Evolutionary conservation across 2,797 vertebrate genomes (phyloP).

Genomic region (Darevskia nairensis): DNA sequence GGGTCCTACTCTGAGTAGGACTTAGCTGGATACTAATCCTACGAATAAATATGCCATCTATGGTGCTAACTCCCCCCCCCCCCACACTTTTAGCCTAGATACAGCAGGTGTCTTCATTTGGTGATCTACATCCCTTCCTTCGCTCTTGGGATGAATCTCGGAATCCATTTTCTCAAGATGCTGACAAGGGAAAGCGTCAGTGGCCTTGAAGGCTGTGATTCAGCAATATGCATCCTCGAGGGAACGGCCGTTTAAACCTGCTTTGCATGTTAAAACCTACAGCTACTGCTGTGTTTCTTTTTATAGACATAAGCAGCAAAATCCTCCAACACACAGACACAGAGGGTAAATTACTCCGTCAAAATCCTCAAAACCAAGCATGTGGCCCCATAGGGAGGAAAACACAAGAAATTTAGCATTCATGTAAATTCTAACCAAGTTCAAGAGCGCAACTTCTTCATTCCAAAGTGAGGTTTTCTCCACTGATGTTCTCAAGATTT

Average conservation of each 20-base stretch:
- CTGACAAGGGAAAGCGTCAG: not conserved
- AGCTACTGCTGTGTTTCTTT: slow-evolving; percentile 40
- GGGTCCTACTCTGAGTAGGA: too few species aligned
- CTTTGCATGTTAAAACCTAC: not conserved
- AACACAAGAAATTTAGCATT: not conserved
- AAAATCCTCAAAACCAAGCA: not conserved
- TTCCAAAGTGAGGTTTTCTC: not conserved
- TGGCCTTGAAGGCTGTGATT: slow-evolving; percentile 2
- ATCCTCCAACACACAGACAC: not conserved
- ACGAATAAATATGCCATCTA: too few species aligned
- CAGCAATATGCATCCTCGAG: slow-evolving; percentile 9
- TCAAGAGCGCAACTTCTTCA: slow-evolving; percentile 17
- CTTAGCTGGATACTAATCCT: too few species aligned
- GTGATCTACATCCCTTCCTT: not conserved
- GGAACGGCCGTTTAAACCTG: not conserved
- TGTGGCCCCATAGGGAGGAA: not conserved
- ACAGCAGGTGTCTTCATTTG: not conserved
- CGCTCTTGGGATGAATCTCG: not conserved
- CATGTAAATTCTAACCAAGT: not conserved
- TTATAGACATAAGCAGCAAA: slow-evolving; percentile 24
- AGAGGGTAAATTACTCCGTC: not conserved
- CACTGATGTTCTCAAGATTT: not conserved
- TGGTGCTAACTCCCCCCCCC: too few species aligned
- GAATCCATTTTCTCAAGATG: slow-evolving; percentile 7
- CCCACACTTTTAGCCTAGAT: not conserved